Base-by-base conservation (phyloP, 2,888 invertebrate genomes). In the Lathronympha strigana region DNA sequence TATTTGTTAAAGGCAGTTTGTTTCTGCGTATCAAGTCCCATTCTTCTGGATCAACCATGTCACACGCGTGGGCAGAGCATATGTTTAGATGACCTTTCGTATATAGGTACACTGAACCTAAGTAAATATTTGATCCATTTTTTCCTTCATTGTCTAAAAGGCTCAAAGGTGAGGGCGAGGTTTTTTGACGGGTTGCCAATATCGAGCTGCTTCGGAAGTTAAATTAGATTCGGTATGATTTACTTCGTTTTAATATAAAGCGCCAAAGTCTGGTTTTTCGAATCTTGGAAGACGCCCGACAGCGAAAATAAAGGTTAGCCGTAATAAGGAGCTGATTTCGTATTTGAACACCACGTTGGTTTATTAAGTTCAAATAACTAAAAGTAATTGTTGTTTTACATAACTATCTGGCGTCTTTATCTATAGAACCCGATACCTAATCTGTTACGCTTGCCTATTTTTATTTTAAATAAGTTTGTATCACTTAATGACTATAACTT, bases 81-180 rank as follows among this genome's bases (percentile, higher is more conserved):
- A 51, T 45, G 11, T 62, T 62, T 36, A 36, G 61, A 17, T 4
- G 17, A 45, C 53, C 61, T 45, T 53, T 54, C 23, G 17, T 51
- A 25, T 28, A 21, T 31, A 15, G 21, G 21, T 8, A 40, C 17
- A 9, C 13, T 19, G 43, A 43, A 45, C 45, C 53, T 62, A 62
- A 53, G 53, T 61, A 53, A 61, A 61, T 62, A 53, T 53, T 54
- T 54, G 53, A 33, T 62, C 33, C 15, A 53, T 36, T 62, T 54
- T 62, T 54, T 31, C 23, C 31, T 28, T 25, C 45, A 53, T 53
- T 62, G 43, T 62, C 25, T 45, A 17, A 53, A 33, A 33, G 9
- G 19, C 17, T 45, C 47, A 47, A 53, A 62, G 33, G 43, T 54
- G 45, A 62, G 8, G 9, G 31, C n/a, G 40, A 21, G 43, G 43